Percentiles rank a stretch among this genome's conserved stretches.
Evolutionary conservation across 2,888 invertebrate species (phyloP).

Genomic region (Tetragonisca angustula): DNA sequence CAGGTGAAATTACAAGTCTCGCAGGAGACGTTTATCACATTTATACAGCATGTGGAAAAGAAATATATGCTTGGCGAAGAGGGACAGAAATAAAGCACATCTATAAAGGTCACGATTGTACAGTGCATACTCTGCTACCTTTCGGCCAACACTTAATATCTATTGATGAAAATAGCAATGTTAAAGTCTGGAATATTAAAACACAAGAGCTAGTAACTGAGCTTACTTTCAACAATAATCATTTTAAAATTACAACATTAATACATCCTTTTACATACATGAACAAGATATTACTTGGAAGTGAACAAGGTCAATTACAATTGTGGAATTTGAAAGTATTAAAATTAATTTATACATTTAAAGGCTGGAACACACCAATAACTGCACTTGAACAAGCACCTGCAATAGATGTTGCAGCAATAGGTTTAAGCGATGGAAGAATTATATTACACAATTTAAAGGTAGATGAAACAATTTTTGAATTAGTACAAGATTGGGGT

Average conservation of each 20-base stretch:
- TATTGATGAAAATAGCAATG: conserved; percentile 90
- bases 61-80: conserved; percentile 94
- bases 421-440: conserved; percentile 93
- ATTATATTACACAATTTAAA: conserved; percentile 95
- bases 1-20: conserved; percentile 91
- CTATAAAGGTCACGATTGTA: conserved; percentile 90
- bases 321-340: conserved; percentile 95
- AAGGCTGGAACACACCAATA: conserved; percentile 90
- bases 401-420: conserved; percentile 95
- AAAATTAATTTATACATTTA: conserved; percentile 91
- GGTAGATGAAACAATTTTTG: conserved; percentile 92
- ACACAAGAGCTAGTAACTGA: conserved; percentile 89
- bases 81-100: conserved; percentile 93
- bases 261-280: conserved; percentile 97
- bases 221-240: conserved; percentile 87
- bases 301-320: conserved; percentile 93
- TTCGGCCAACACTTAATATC: conserved; percentile 95
- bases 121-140: conserved; percentile 92
- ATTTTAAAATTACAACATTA: conserved; percentile 93
- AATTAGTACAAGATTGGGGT: conserved; percentile 97
- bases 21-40: conserved; percentile 91
- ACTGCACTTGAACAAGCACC: conserved; percentile 94
- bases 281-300: conserved; percentile 96
- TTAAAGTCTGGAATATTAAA: conserved; percentile 95
- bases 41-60: conserved; percentile 91